Conservation (phyloP, 2,797 vertebrate genomes). For the Sebastes miniatus region DNA sequence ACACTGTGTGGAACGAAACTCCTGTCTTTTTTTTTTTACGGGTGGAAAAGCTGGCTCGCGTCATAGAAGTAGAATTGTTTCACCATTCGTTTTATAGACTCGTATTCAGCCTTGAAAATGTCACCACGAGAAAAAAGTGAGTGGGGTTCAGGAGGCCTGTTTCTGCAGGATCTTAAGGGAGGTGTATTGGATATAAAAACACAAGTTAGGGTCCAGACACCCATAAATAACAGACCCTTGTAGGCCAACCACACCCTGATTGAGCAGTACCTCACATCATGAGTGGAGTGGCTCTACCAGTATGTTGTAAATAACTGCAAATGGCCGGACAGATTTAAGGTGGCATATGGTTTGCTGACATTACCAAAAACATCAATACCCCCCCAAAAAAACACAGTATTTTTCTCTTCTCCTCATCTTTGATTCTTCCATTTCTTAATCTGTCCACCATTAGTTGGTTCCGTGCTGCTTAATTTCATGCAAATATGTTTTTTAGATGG, state of each 20-base stretch:
- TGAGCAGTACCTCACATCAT: neutral
- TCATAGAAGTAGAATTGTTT: constrained; percentile 63
- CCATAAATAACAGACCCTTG: constrained; percentile 32
- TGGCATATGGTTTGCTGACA: neutral
- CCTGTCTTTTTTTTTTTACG: constrained; percentile 43
- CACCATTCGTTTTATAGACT: constrained; percentile 61
- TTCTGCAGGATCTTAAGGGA: constrained; percentile 52
- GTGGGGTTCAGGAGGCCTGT: constrained; percentile 37
- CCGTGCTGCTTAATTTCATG: neutral
- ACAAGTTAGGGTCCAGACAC: constrained; percentile 35
- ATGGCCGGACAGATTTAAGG: neutral
- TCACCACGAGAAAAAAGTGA: constrained; percentile 22
- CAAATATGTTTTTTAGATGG: neutral
- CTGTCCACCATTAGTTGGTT: neutral
- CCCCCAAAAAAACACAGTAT: neutral
- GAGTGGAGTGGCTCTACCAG: constrained; percentile 2
- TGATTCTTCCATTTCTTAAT: neutral
- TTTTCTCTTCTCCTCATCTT: neutral
- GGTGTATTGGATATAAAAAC: constrained; percentile 50
- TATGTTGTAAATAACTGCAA: neutral
- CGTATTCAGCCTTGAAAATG: constrained; percentile 57
- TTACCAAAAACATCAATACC: neutral
- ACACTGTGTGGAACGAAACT: constrained; percentile 46
- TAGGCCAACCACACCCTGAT: constrained; percentile 25
- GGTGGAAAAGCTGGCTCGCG: constrained; percentile 57